Conservation (phyloP, 2,888 invertebrate genomes). For the Proisotoma minuta region DNA sequence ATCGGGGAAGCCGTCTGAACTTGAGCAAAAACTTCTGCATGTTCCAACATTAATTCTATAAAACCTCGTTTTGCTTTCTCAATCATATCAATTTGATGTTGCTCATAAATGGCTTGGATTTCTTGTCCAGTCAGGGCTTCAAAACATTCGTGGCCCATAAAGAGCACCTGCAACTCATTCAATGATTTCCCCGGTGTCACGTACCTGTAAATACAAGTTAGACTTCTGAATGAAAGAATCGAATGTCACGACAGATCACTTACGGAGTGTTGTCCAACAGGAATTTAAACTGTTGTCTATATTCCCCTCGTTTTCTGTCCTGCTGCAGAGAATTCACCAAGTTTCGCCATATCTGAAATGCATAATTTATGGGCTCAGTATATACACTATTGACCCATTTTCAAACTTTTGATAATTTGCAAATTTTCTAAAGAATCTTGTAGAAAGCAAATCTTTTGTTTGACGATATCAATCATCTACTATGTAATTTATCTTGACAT, state of each 20-base stretch:
- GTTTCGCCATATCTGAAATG: slow-evolving; percentile 68
- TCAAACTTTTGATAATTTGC: too few relatives aligned
- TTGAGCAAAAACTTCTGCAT: slow-evolving; percentile 88
- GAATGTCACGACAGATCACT: too few relatives aligned
- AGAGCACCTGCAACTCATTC: slow-evolving; percentile 45
- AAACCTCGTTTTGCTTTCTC: slow-evolving; percentile 63
- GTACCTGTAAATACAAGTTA: too few relatives aligned
- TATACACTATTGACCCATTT: too few relatives aligned
- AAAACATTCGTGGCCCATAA: slow-evolving; percentile 46
- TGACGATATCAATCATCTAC: too few relatives aligned
- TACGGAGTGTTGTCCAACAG: slow-evolving; percentile 88
- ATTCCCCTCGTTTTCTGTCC: slow-evolving; percentile 88
- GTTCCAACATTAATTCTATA: slow-evolving; percentile 81
- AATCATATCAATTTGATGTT: slow-evolving; percentile 84
- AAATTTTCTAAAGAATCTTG: too few relatives aligned
- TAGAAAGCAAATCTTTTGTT: too few relatives aligned
- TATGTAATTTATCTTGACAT: too few relatives aligned
- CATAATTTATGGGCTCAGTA: too few relatives aligned
- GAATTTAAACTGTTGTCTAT: slow-evolving; percentile 90
- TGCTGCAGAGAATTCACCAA: slow-evolving; percentile 86
- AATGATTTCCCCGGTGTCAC: slow-evolving; percentile 55
- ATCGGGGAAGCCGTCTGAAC: slow-evolving; percentile 84
- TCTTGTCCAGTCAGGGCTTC: slow-evolving; percentile 77
- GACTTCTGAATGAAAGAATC: too few relatives aligned
- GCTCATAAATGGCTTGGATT: slow-evolving; percentile 86